These are phyloP conservation scores for Amia ocellicauda DNA, from an alignment of 2,113 vertebrate species.

Conservation along the genomic window DNA sequence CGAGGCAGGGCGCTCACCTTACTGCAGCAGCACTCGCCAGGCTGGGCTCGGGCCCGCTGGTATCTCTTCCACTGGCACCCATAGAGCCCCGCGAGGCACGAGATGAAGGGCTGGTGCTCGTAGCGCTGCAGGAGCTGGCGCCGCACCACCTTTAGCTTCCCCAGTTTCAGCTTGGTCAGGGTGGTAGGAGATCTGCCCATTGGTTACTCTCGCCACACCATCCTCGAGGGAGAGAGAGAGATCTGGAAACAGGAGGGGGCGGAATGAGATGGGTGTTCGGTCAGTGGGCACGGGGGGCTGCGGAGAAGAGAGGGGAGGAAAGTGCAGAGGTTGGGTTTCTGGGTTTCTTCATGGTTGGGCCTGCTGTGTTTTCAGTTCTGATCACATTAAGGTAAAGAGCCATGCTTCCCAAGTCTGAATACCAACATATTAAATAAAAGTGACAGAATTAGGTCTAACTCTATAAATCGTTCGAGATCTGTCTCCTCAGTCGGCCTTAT, in stretches of 20 bases:
- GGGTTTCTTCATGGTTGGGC: no score
- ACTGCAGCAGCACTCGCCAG: conserved; percentile 80
- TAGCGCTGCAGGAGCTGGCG: conserved; percentile 73
- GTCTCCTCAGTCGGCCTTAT: no score
- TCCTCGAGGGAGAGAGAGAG: conserved; percentile 35
- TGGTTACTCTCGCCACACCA: conserved; percentile 54
- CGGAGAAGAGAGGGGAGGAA: no score
- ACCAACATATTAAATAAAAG: no score
- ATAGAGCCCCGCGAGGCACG: conserved; percentile 79
- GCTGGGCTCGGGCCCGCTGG: conserved; percentile 65
- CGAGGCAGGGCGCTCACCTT: conserved; percentile 47
- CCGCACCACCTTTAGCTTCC: conserved; percentile 77
- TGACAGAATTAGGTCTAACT: no score
- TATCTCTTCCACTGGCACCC: conserved; percentile 84
- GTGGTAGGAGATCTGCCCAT: conserved; percentile 52
- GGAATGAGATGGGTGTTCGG: not conserved
- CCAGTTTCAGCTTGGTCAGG: conserved; percentile 68
- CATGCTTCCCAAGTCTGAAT: no score
- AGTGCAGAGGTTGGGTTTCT: no score
- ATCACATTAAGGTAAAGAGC: no score
- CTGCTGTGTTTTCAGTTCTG: no score
- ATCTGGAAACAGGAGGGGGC: not conserved
- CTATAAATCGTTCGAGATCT: no score
- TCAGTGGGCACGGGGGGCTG: no score
- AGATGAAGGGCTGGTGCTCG: conserved; percentile 77